phyloP scores from a whole-genome alignment of 2,888 invertebrate genomes.

The Catonia carolina region DNA sequence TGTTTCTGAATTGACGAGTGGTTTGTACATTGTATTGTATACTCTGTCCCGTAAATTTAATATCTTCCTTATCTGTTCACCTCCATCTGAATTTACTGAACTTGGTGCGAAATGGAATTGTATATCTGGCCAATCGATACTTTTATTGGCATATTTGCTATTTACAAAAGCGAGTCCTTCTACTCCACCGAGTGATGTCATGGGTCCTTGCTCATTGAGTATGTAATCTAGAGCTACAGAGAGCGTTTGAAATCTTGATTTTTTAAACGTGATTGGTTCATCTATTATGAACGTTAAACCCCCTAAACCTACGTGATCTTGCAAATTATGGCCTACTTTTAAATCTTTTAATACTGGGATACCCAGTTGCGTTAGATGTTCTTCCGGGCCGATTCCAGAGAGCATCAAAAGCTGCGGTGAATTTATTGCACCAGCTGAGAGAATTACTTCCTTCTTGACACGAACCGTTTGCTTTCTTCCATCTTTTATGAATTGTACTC shows the following conservation, averaged over 20 bases:
- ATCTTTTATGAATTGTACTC: conserved; percentile 64
- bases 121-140: conserved; percentile 73
- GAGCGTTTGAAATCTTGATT: conserved; percentile 67
- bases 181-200: conserved; percentile 73
- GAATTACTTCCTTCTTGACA: conserved; percentile 72
- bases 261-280: conserved; percentile 71
- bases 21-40: conserved; percentile 79
- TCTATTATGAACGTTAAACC: conserved; percentile 77
- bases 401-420: conserved; percentile 87
- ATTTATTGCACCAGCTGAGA: conserved; percentile 82
- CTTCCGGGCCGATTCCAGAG: conserved; percentile 77
- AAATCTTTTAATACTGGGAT: conserved; percentile 69
- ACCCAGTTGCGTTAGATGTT: conserved; percentile 61
- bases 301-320: conserved; percentile 82
- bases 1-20: conserved; percentile 67
- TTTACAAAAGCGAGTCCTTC: conserved; percentile 85
- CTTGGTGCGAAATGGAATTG: conserved; percentile 84
- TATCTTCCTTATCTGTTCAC: conserved; percentile 70
- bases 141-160: conserved; percentile 73
- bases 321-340: conserved; percentile 68
- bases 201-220: conserved; percentile 69
- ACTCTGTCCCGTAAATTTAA: conserved; percentile 69
- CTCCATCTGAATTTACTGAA: conserved; percentile 75
- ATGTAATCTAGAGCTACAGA: conserved; percentile 76
- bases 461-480: conserved; percentile 58